Evolutionary conservation across 2,888 invertebrate species (phyloP).

Genomic region (Melipona beecheii): DNA sequence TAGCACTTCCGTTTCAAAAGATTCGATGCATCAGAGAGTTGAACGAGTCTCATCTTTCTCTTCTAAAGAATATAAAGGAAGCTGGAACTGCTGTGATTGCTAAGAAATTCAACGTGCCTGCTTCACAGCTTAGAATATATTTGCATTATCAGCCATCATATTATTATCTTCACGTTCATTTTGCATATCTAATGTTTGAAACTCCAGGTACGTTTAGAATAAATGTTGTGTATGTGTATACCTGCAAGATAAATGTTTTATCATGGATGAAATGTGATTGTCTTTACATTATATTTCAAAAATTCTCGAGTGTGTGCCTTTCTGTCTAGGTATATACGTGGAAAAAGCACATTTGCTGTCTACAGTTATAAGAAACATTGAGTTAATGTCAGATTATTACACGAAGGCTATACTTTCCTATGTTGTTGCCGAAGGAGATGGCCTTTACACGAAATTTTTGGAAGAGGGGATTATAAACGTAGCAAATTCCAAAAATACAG

Average conservation of each 20-base stretch:
- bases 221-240: neutral
- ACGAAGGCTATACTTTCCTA: conserved; percentile 92
- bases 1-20: conserved; percentile 91
- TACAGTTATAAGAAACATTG: conserved; percentile 95
- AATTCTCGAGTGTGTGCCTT: neutral
- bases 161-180: conserved; percentile 98
- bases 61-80: conserved; percentile 92
- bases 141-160: conserved; percentile 98
- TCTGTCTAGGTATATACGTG: conserved; percentile 88
- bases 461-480: conserved; percentile 85
- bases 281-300: neutral
- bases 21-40: conserved; percentile 95
- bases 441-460: conserved; percentile 88
- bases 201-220: conserved; percentile 86
- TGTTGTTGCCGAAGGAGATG: conserved; percentile 90
- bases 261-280: neutral
- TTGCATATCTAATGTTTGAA: conserved; percentile 92
- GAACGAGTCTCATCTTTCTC: conserved; percentile 89
- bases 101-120: conserved; percentile 89
- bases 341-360: conserved; percentile 95
- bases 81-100: conserved; percentile 90
- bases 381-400: conserved; percentile 93
- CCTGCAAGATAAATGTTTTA: neutral
- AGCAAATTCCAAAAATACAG: conserved; percentile 21
- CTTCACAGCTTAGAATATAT: conserved; percentile 91